These are phyloP conservation scores for Scaeva pyrastri DNA, from an alignment of 2,888 invertebrate genomes.

Conservation along the genomic window DNA sequence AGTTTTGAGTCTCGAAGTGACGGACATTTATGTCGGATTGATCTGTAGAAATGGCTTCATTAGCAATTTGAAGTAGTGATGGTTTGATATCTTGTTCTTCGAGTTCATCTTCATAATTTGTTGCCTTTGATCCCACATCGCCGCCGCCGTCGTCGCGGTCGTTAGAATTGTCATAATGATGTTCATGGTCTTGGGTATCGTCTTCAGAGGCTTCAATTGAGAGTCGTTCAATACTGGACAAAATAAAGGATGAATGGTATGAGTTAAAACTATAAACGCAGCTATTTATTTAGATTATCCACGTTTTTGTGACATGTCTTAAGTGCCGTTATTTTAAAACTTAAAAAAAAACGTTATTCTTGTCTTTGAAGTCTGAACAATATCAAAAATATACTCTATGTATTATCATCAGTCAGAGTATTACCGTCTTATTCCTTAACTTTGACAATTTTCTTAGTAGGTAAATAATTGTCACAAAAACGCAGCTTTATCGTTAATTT, in stretches of 20 bases:
- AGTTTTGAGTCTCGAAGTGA: not conserved
- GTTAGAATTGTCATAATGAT: not conserved
- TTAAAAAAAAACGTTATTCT: too few species aligned
- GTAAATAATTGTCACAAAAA: too few species aligned
- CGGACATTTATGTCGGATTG: not conserved
- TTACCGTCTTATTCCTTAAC: too few species aligned
- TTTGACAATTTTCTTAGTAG: too few species aligned
- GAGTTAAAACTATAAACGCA: too few species aligned
- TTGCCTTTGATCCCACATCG: not conserved
- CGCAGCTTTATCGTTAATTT: too few species aligned
- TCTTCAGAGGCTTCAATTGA: not conserved
- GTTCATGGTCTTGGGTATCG: not conserved
- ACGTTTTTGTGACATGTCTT: too few species aligned
- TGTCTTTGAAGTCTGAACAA: too few species aligned
- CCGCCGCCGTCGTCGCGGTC: not conserved
- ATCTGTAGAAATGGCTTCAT: not conserved
- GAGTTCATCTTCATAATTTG: not conserved
- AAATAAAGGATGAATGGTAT: not conserved
- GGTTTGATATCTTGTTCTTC: not conserved
- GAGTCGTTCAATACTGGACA: not conserved
- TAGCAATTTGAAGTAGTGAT: not conserved
- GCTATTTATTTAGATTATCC: too few species aligned
- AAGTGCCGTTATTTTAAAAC: too few species aligned
- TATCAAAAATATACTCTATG: too few species aligned
- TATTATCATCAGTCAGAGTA: too few species aligned